phyloP scores from a whole-genome alignment of 2,797 vertebrate genomes.

The Strix occidentalis region DNA sequence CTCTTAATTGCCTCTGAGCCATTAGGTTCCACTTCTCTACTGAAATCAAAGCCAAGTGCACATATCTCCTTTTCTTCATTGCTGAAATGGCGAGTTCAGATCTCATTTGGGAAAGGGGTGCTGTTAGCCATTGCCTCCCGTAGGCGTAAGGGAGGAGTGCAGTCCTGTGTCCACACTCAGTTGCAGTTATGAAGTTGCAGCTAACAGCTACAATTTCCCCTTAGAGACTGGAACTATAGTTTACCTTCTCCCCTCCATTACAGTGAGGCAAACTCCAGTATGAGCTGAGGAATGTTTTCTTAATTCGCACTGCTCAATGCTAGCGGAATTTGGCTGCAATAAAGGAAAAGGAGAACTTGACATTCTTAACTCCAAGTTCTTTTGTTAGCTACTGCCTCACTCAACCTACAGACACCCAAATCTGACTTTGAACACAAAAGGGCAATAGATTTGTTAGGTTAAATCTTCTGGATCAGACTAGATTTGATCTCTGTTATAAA shows the following conservation, averaged over 20 bases:
- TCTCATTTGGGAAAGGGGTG: neutral
- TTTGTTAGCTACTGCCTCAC: neutral
- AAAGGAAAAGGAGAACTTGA: neutral
- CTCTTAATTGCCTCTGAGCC: slow-evolving; percentile 52
- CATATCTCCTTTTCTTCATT: neutral
- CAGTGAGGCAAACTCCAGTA: neutral
- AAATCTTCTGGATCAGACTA: neutral
- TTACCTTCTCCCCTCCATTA: neutral
- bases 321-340: neutral
- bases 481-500: neutral
- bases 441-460: neutral
- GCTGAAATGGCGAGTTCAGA: neutral
- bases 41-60: neutral
- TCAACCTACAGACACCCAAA: neutral
- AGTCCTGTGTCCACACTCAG: neutral
- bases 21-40: neutral
- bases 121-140: neutral
- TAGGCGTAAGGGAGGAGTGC: neutral
- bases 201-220: neutral
- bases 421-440: neutral
- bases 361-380: neutral
- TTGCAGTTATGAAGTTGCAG: neutral
- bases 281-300: neutral
- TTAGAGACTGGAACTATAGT: neutral
- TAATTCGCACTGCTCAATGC: neutral